Base-by-base conservation (phyloP, 2,113 vertebrate species). In the Limanda limanda region DNA sequence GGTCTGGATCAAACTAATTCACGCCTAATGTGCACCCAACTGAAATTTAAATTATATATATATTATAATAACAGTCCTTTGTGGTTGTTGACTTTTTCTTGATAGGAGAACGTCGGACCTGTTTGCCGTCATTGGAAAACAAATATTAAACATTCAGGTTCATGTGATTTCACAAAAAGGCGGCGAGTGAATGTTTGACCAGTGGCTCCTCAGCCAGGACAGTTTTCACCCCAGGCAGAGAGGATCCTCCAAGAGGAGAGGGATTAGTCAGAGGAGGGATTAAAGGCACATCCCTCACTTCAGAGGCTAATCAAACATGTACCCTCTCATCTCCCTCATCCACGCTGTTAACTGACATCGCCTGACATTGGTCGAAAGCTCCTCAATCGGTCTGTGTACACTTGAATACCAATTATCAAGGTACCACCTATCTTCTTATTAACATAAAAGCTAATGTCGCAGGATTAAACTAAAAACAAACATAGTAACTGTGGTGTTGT, bases 281-380 rank as follows among this genome's bases (percentile, higher is more conserved):
- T 90, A 91, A 88, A 89, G 78, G 79, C 63, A 82, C 52, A 78
- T 82, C 74, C 59, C 58, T 83, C 82, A 59, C 86, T 84, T 87
- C 73, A 90, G 85, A 84, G 77, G 81, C 89, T 90, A 88, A 91
- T 93, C 88, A 90, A 93, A 92, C 85, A 91, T 79, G 61, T 63
- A 78, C 58, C 56, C 70, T 86, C 78, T 87, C 78, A 81, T 84
- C 71, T 81, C 35, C 37, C 58, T 76, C 66, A 79, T 80, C 69
- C 52, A 73, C 74, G 81, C 71, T 65, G 65, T 59, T 71, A 79
- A 72, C 74, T 66, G 83, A 84, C 79, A 79, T 76, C 35, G 9
- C 69, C 74, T 67, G 76, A 74, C 86, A 74, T 69, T 74, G 71
- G 68, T 61, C 84, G 58, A 87, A 83, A 77, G 62, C 11, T 14